These are phyloP conservation scores for Oxyteleia sp. DNA, from an alignment of 2,888 invertebrate species.

Conservation along the genomic window DNA sequence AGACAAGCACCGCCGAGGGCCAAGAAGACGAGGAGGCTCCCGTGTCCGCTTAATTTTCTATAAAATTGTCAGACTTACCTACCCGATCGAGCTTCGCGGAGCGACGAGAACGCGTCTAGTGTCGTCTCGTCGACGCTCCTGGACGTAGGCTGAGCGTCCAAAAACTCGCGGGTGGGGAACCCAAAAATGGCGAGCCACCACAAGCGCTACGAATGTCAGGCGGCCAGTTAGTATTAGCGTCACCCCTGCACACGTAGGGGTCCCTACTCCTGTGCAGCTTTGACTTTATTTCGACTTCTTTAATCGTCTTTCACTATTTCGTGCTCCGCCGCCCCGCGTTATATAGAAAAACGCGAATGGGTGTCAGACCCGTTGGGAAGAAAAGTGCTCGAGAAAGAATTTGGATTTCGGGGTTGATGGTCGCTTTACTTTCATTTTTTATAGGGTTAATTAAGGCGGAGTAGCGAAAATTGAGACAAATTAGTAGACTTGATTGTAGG, in stretches of 20 bases:
- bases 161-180: conserved; percentile 85
- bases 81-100: conserved; percentile 85
- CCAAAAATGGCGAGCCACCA: conserved; percentile 87
- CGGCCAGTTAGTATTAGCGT: conserved; percentile 58
- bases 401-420: conserved; percentile 9
- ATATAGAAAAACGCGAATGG: no score
- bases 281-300: conserved; percentile 69
- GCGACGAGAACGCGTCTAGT: conserved; percentile 86
- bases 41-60: conserved; percentile 14
- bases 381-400: neutral
- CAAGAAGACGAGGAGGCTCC: conserved; percentile 23
- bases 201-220: conserved; percentile 75
- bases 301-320: conserved; percentile 19
- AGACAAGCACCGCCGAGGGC: conserved; percentile 53
- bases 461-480: no score
- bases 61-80: conserved; percentile 83
- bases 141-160: conserved; percentile 73
- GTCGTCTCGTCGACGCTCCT: conserved; percentile 74
- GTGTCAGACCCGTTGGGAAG: no score
- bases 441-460: no score
- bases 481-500: no score
- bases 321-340: neutral
- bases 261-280: conserved; percentile 59
- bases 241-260: conserved; percentile 59
- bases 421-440: no score